Evolutionary conservation across 2,797 vertebrate genomes (phyloP).

Genomic region (Mormyrus hasselquistii): DNA sequence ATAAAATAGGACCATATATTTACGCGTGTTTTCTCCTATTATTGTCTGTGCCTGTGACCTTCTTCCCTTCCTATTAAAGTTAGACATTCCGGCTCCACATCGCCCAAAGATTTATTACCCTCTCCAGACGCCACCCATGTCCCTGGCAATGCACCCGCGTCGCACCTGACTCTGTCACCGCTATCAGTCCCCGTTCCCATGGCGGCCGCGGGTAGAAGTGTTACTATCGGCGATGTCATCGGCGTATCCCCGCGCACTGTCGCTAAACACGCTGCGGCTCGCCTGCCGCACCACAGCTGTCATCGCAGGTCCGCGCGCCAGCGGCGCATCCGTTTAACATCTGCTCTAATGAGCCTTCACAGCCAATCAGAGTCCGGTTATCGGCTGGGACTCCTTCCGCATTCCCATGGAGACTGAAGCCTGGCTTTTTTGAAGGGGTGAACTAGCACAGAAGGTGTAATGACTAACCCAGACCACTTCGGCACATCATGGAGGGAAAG

Average conservation of each 20-base stretch:
- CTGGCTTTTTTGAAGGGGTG: background rate
- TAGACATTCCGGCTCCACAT: background rate
- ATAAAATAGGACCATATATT: slow-evolving; percentile 6
- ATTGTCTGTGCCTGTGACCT: background rate
- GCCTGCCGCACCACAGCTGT: background rate
- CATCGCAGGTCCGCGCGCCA: background rate
- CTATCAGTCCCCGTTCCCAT: background rate
- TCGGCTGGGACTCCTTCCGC: background rate
- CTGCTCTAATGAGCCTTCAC: background rate
- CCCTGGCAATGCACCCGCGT: background rate
- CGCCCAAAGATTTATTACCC: background rate
- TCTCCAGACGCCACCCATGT: background rate
- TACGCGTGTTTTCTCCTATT: background rate
- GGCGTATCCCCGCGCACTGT: background rate
- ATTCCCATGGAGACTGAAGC: background rate
- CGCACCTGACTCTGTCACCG: background rate
- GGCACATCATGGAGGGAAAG: background rate
- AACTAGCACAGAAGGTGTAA: background rate
- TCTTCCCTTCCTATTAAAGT: background rate
- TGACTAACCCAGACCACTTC: background rate
- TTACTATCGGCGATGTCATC: slow-evolving; percentile 8
- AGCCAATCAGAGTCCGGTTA: background rate
- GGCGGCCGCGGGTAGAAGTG: background rate
- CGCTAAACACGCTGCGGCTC: background rate
- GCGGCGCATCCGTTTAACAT: background rate